Conservation (phyloP, 2,888 invertebrate species). For the Kuschelorhynchus macadamiae region DNA sequence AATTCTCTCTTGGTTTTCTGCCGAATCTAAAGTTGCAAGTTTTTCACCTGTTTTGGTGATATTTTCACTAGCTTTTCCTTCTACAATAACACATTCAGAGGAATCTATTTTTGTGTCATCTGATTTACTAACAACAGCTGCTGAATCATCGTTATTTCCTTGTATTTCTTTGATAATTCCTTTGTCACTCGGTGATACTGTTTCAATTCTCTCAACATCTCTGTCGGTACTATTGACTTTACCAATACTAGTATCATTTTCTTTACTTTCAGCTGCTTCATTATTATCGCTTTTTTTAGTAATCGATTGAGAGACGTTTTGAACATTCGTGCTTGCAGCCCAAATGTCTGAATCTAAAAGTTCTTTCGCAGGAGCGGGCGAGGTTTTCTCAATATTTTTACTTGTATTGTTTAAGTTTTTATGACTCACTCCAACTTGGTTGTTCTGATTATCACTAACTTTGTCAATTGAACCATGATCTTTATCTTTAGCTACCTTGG, state of each 20-base stretch:
- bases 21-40: no score
- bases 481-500: no score
- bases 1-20: no score
- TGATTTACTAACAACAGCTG: no score
- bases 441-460: not conserved
- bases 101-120: no score
- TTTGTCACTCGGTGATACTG: not conserved
- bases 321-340: conserved; percentile 6
- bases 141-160: no score
- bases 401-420: no score
- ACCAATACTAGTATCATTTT: not conserved
- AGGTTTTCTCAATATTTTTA: not conserved
- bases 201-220: not conserved
- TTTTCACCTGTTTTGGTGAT: no score
- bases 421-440: not conserved
- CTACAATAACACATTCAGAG: no score
- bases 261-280: not conserved
- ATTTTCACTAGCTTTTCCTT: no score
- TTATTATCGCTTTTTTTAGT: not conserved
- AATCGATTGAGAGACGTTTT: not conserved
- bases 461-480: no score
- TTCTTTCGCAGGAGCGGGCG: not conserved
- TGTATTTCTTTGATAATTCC: no score
- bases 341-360: conserved; percentile 22
- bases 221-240: not conserved